phyloP scores from a whole-genome alignment of 2,888 invertebrate genomes.

The Himalopsyche japonica region DNA sequence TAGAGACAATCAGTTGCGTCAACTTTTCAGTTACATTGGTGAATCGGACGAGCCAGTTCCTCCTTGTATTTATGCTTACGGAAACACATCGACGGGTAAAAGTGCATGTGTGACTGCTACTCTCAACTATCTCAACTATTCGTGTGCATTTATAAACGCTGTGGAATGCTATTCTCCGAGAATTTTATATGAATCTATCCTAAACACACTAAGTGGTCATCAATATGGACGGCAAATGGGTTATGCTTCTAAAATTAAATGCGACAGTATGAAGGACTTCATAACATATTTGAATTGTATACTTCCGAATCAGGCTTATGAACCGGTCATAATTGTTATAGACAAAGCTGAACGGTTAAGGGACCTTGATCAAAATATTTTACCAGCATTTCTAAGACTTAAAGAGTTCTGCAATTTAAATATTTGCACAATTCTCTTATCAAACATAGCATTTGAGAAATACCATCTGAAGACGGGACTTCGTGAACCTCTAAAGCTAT shows the following conservation, averaged over 20 bases:
- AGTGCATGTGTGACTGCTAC: conserved; percentile 64
- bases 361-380: conserved; percentile 72
- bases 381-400: conserved; percentile 73
- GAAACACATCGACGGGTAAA: conserved; percentile 86
- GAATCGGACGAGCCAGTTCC: conserved; percentile 66
- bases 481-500: conserved; percentile 71
- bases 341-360: conserved; percentile 82
- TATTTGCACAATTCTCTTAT: conserved; percentile 75
- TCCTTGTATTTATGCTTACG: conserved; percentile 74
- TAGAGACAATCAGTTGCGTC: conserved; percentile 55
- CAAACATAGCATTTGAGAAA: conserved; percentile 81
- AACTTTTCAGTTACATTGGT: conserved; percentile 56
- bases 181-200: conserved; percentile 75
- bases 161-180: conserved; percentile 79
- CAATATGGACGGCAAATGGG: conserved; percentile 50
- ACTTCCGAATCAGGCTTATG: conserved; percentile 42
- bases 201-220: conserved; percentile 61
- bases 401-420: conserved; percentile 72
- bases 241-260: conserved; percentile 54
- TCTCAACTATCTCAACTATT: conserved; percentile 61
- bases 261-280: conserved; percentile 73
- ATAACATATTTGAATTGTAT: conserved; percentile 51
- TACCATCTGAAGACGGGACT: conserved; percentile 72
- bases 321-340: conserved; percentile 68
- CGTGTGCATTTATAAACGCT: conserved; percentile 72